A percentile compares a stretch with the other conserved stretches of the same genome.
phyloP scores from a whole-genome alignment of 92 coral and sea anemone species.

The Paramuricea clavata region DNA sequence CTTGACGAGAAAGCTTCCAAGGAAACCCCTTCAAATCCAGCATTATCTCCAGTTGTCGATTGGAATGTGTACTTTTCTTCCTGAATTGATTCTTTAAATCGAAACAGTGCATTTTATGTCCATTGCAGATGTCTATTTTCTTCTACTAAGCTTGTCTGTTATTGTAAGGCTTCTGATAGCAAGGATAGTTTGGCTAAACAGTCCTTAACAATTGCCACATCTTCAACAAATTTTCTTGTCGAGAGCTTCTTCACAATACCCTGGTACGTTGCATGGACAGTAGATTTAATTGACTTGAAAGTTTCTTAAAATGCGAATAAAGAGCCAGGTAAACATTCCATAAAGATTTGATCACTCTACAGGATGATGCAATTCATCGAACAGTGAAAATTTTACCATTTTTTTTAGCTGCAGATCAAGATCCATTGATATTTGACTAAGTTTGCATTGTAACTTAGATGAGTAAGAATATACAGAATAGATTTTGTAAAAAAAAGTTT shows the following conservation, averaged over 20 bases:
- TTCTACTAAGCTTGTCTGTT: background rate
- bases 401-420: background rate
- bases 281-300: conserved; percentile 1
- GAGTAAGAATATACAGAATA: background rate
- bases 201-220: background rate
- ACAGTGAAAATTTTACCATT: background rate
- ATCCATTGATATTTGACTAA: background rate
- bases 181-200: background rate
- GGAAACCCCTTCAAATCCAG: background rate
- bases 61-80: conserved; percentile 3
- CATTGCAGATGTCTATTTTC: conserved; percentile 12
- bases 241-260: conserved; percentile 3
- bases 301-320: background rate
- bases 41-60: background rate
- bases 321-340: background rate
- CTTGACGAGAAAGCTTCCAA: background rate
- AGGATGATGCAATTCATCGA: background rate
- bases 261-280: background rate
- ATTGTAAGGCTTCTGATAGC: background rate
- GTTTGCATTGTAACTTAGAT: background rate
- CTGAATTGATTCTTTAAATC: conserved; percentile 7
- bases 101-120: background rate
- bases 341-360: background rate
- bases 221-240: background rate
- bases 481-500: background rate